These are phyloP conservation scores for Leucosticte australis DNA, from an alignment of 2,113 vertebrate genomes.

Conservation along the genomic window DNA sequence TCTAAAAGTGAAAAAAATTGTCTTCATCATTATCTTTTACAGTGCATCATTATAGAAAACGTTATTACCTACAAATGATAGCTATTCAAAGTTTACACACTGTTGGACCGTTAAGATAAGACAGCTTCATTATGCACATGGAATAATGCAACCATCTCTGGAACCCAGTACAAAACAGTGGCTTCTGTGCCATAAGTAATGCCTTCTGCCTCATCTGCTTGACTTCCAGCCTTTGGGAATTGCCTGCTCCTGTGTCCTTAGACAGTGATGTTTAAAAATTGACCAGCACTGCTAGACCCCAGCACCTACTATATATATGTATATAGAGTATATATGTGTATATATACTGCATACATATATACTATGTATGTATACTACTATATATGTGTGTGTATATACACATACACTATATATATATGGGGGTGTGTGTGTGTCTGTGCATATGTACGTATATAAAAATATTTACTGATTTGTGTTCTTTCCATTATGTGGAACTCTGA, in stretches of 20 bases:
- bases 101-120: neutral
- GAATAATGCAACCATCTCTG: neutral
- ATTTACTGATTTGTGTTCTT: neutral
- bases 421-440: too few relatives aligned
- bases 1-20: neutral
- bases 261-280: neutral
- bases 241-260: neutral
- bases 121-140: accelerated
- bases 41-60: neutral
- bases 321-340: too few relatives aligned
- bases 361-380: too few relatives aligned
- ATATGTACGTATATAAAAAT: neutral
- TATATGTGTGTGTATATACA: neutral
- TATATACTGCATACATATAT: too few relatives aligned
- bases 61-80: neutral
- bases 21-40: neutral
- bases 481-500: neutral
- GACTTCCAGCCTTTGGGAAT: neutral
- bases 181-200: neutral
- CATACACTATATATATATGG: neutral
- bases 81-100: neutral
- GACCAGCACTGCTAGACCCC: neutral
- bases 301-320: neutral
- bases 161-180: neutral
- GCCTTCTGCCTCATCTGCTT: neutral